These are phyloP conservation scores for Festucalex cinctus DNA, from an alignment of 2,113 vertebrate species.

Conservation along the genomic window DNA sequence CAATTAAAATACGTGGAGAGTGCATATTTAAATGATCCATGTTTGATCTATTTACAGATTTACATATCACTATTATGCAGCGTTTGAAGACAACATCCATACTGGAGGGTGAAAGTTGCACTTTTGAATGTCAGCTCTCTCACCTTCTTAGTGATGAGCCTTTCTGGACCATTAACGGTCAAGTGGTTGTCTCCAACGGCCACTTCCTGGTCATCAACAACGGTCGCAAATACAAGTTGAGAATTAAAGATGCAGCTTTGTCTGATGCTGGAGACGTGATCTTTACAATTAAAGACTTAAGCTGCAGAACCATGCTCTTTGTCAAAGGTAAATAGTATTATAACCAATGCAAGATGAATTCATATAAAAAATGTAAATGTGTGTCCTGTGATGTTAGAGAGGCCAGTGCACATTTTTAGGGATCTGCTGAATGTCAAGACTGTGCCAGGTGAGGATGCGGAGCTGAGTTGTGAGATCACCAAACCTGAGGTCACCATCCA, in stretches of 20 bases:
- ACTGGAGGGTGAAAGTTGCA: constrained; percentile 82
- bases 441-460: constrained; percentile 77
- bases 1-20: neutral
- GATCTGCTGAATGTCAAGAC: constrained; percentile 76
- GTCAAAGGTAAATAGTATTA: constrained; percentile 78
- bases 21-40: neutral
- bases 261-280: constrained; percentile 82
- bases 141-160: constrained; percentile 77
- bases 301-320: constrained; percentile 83
- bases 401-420: constrained; percentile 76
- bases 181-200: constrained; percentile 64
- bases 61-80: constrained; percentile 85
- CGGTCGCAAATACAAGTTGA: constrained; percentile 78
- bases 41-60: constrained; percentile 66
- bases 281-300: constrained; percentile 82
- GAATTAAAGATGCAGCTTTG: constrained; percentile 61
- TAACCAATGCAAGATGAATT: neutral
- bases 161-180: constrained; percentile 79
- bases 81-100: constrained; percentile 81
- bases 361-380: neutral
- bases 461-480: constrained; percentile 85
- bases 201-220: constrained; percentile 66
- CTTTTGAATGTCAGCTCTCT: constrained; percentile 88
- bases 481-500: constrained; percentile 73
- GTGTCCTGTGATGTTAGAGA: constrained; percentile 70